phyloP scores from a whole-genome alignment of 2,797 vertebrate species.

The Hylomyscus alleni region DNA sequence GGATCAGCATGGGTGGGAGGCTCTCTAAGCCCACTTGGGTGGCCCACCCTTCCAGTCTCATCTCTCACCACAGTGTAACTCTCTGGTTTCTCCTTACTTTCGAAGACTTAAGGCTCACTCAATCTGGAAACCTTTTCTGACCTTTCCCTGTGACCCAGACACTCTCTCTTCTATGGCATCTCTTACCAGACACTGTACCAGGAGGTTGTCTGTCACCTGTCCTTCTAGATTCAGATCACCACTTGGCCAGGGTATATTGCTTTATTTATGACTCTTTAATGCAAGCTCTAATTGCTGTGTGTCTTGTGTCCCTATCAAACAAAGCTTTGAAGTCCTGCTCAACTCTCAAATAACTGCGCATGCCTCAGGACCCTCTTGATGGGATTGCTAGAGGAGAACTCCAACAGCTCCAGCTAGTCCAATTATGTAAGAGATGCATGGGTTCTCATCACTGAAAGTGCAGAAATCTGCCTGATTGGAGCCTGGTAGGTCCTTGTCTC shows the following conservation, averaged over 20 bases:
- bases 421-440: neutral
- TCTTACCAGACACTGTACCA: neutral
- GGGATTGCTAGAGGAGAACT: neutral
- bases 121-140: neutral
- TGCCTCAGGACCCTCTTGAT: neutral
- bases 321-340: neutral
- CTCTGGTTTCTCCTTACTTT: neutral
- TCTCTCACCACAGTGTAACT: neutral
- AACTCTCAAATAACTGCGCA: no score
- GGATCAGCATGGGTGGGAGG: neutral
- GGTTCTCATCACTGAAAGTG: neutral
- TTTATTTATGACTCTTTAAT: neutral
- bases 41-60: neutral
- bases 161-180: neutral
- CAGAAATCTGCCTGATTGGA: neutral
- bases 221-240: neutral
- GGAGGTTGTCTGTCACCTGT: neutral
- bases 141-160: neutral
- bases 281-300: neutral
- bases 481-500: neutral
- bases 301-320: neutral
- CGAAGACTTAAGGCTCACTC: neutral
- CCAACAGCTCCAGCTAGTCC: neutral
- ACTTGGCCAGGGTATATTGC: neutral
- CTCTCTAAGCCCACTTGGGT: no score